These are phyloP conservation scores for Saccopteryx bilineata DNA, from an alignment of 2,113 vertebrate species.

Conservation along the genomic window DNA sequence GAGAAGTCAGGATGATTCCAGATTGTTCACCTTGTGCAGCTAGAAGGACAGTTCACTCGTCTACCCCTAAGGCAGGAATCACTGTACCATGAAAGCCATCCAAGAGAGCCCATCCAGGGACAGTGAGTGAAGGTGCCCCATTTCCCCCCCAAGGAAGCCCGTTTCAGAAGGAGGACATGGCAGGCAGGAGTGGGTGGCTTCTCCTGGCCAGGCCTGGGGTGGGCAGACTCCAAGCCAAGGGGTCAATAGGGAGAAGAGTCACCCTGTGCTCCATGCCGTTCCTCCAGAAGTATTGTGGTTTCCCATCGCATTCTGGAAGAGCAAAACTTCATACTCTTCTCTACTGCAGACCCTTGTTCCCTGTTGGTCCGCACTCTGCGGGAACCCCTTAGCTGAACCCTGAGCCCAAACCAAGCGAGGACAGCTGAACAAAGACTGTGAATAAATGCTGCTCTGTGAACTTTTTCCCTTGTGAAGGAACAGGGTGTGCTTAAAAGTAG, in stretches of 20 bases:
- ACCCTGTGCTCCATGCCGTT: neutral
- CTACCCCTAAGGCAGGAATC: neutral
- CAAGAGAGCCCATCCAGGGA: neutral
- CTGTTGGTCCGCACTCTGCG: neutral
- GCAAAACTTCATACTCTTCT: neutral
- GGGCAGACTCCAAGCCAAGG: neutral
- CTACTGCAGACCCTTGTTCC: neutral
- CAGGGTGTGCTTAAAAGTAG: conserved; percentile 44
- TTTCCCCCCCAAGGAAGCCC: neutral
- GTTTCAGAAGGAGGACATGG: neutral
- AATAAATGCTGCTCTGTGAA: conserved; percentile 11
- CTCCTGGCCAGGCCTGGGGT: neutral
- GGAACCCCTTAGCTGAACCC: conserved; percentile 31
- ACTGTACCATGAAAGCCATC: neutral
- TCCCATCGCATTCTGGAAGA: conserved; percentile 11
- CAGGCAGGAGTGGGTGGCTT: neutral
- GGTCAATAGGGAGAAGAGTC: neutral
- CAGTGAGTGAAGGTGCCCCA: neutral
- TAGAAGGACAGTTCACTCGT: neutral
- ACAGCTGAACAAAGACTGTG: conserved; percentile 53
- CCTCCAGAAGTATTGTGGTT: neutral
- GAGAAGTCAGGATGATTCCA: neutral
- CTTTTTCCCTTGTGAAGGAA: conserved; percentile 26
- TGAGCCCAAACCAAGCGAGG: conserved; percentile 54
- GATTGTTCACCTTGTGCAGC: neutral